Evolutionary conservation across 2,888 invertebrate genomes (phyloP), one percentile per base, ranked within the genome.

Genomic region (Petrolisthes cinctipes): DNA sequence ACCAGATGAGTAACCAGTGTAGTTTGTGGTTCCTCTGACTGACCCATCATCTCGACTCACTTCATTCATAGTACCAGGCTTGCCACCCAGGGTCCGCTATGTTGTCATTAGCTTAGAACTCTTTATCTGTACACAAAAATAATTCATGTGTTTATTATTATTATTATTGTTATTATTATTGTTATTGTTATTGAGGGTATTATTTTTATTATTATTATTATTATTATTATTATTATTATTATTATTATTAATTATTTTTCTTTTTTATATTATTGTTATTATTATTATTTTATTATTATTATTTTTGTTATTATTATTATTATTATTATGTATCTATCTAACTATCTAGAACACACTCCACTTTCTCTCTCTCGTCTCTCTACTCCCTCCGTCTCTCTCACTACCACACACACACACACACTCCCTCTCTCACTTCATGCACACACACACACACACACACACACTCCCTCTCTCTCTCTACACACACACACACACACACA

Each of bases 1-100:
- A 88, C 88, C 88, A 85, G 84, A 54, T 4, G 84, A 75, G 56
- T 76, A 88, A 0, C 88, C 88, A 3, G 56, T 20, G 61, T 53
- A 73, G 37, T 11, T 51, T n/a, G 81, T 68, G 53, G 51, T 85
- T 7, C 66, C 75, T 4, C 51, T 14, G 11, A 81, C 57, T 17
- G 37, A 7, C 4, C 75, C 85, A 23, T 82, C 85, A 56, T 82
- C 84, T 23, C 88, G 5, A 4, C 17, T 7, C 6, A 88, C 68
- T 66, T 84, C 80, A 20, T 51, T 57, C 81, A 88, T 6, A 6
- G 88, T 88, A 7, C 71, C 57, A 5, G 84, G 88, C 17, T 54
- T 5, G n/a, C 56, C 86, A 53, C 68, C 68, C 51, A 86, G 7
- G 5, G 37, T 3, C n/a, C n/a, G n/a, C n/a, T n/a, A n/a, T n/a